Base-by-base conservation (phyloP, 2,888 invertebrate genomes). In the Eulithis testata region DNA sequence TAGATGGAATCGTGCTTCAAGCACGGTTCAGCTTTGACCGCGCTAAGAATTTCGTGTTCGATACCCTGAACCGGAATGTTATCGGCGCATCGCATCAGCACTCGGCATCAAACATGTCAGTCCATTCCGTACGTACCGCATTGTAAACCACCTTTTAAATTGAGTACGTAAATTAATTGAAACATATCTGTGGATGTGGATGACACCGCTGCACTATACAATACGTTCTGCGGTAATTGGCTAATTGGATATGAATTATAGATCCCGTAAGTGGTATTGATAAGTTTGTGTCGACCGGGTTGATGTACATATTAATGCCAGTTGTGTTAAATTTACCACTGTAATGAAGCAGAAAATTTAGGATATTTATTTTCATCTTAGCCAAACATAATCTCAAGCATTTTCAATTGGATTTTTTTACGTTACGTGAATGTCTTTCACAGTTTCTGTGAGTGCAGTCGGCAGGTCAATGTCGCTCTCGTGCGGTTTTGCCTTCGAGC, bases 21-120 rank as follows among this genome's bases (percentile, higher is more conserved):
- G 85, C 83, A 82, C 81, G 83, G 85, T 78, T 82, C 84, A 58
- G 66, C 45, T 81, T 60, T 81, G 86, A 84, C 83, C 82, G 83
- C 85, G 86, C 83, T 87, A 87, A 88, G 91, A 87, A 91, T 91
- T 89, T 86, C 86, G 84, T 87, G 88, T 87, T 87, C 87, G 85
- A 86, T 86, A 84, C 87, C 87, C 56, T 83, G 85, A 83, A 84
- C 84, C 80, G 91, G 92, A 90, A 92, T 92, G 90, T 90, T 90
- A 91, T 91, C 92, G 79, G 86, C 81, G 83, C 86, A 85, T 85
- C 80, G 86, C 87, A 91, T 92, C 91, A 81, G 77, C 76, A 80
- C 84, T 84, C 83, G 77, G 76, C 83, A 83, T 86, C 88, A 78
- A 84, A 86, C 85, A 85, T 83, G 87, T 84, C 86, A 77, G 85